Evolutionary conservation across 2,888 invertebrate species (phyloP).

Genomic region (Temnothorax unifasciatus): DNA sequence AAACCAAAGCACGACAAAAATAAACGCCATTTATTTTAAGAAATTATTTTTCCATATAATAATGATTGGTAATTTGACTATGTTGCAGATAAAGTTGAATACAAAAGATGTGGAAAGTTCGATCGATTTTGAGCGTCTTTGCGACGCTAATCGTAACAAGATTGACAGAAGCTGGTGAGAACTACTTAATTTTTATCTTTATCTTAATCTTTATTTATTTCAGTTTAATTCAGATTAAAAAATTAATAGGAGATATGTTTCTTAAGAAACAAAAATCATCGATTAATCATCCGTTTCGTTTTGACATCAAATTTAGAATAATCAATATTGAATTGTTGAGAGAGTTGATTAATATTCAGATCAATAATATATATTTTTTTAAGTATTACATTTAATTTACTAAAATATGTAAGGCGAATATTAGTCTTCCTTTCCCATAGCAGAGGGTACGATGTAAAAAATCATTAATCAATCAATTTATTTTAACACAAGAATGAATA

Average conservation of each 20-base stretch:
- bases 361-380: too few species aligned
- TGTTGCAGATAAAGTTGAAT: constrained; percentile 36
- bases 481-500: background rate
- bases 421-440: too few species aligned
- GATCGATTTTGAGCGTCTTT: constrained; percentile 66
- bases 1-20: background rate
- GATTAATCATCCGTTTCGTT: too few species aligned
- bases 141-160: constrained; percentile 59
- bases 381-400: too few species aligned
- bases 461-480: background rate
- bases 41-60: background rate
- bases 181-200: constrained; percentile 29
- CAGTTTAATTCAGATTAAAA: too few species aligned
- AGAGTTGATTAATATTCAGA: too few species aligned
- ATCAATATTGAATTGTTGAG: background rate
- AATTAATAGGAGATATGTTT: too few species aligned
- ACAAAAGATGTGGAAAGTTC: constrained; percentile 69
- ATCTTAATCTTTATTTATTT: too few species aligned
- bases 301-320: too few species aligned
- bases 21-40: background rate
- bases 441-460: background rate
- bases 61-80: background rate
- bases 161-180: constrained; percentile 69
- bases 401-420: too few species aligned
- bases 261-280: too few species aligned